A percentile compares a stretch with the other conserved stretches of the same genome.
Conservation (phyloP, 2,797 vertebrate genomes). For the Knipowitschia caucasica region DNA sequence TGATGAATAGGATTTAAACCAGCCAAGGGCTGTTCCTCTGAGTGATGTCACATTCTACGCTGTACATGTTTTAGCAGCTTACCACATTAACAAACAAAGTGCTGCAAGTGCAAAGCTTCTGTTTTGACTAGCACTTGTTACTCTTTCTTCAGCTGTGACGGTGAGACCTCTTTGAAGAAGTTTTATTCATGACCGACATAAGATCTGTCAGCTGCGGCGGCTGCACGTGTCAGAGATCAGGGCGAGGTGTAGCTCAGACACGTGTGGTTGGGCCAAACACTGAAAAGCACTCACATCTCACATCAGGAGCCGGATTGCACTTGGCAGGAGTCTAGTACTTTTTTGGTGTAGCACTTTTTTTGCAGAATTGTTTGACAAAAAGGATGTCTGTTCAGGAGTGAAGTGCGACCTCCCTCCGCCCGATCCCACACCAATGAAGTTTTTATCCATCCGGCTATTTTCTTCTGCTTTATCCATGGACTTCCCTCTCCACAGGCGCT, state of each 20-base stretch:
- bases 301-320: conserved; percentile 56
- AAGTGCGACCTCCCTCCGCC: conserved; percentile 5
- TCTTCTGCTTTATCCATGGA: too few species aligned
- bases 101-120: too few species aligned
- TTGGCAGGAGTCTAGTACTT: conserved; percentile 63
- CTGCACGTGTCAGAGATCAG: conserved; percentile 61
- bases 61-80: too few species aligned
- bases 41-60: too few species aligned
- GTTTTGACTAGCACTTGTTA: too few species aligned
- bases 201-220: conserved; percentile 27
- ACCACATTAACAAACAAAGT: too few species aligned
- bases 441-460: too few species aligned
- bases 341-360: conserved; percentile 46
- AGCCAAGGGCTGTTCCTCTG: too few species aligned
- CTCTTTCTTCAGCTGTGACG: too few species aligned
- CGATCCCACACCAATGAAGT: too few species aligned
- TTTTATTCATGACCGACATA: conserved; percentile 8
- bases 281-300: conserved; percentile 58
- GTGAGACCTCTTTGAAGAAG: conserved; percentile 18
- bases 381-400: conserved; percentile 28
- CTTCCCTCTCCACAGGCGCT: too few species aligned
- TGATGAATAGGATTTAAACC: too few species aligned
- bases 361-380: conserved; percentile 58
- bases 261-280: conserved; percentile 57
- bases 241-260: conserved; percentile 62